phyloP scores from a whole-genome alignment of 2,797 vertebrate species.

The Crenichthys baileyi region DNA sequence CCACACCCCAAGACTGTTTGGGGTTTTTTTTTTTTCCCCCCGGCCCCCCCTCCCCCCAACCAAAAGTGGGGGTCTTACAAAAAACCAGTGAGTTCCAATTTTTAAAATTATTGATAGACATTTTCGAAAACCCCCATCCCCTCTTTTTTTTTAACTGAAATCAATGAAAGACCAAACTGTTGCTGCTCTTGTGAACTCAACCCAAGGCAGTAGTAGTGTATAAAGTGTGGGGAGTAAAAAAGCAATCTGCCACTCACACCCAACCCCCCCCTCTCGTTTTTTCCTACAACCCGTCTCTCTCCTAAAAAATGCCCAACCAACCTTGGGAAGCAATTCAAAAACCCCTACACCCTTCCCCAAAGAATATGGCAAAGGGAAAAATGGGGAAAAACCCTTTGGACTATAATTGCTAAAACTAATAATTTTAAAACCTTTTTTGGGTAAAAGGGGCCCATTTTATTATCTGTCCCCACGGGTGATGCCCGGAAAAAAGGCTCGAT shows the following conservation, averaged over 20 bases:
- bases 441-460: constrained; percentile 45
- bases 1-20: too few species aligned
- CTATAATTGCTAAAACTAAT: constrained; percentile 68
- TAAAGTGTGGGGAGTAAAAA: constrained; percentile 28
- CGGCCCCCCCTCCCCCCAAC: too few species aligned
- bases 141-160: neutral
- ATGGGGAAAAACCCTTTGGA: too few species aligned
- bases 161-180: neutral
- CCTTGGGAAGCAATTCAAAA: too few species aligned
- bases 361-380: too few species aligned
- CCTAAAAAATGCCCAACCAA: too few species aligned
- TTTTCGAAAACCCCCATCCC: neutral
- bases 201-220: neutral
- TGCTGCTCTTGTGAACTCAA: neutral
- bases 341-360: too few species aligned
- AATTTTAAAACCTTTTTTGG: constrained; percentile 68
- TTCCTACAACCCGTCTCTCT: constrained; percentile 36
- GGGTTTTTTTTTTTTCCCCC: too few species aligned
- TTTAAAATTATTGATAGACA: too few species aligned
- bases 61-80: neutral
- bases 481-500: neutral
- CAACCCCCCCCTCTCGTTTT: constrained; percentile 41
- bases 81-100: too few species aligned
- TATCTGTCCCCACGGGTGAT: constrained; percentile 23
- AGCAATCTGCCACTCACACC: constrained; percentile 50